phyloP scores from a whole-genome alignment of 2,113 vertebrate genomes.

The Tursiops truncatus region DNA sequence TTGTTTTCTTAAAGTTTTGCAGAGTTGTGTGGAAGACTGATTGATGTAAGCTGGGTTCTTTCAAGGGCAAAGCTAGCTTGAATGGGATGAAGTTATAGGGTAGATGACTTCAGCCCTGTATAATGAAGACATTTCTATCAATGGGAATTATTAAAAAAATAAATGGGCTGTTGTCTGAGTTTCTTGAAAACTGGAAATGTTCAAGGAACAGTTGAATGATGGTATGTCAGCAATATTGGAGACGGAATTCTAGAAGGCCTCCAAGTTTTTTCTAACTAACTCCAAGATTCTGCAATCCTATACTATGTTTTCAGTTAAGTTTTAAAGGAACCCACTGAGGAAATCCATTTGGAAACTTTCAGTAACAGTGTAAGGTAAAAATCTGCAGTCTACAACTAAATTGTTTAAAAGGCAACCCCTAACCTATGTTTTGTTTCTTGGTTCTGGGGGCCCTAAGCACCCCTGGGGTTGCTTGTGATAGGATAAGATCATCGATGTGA shows the following conservation, averaged over 20 bases:
- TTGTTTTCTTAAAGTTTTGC: background rate
- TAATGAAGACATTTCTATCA: constrained; percentile 35
- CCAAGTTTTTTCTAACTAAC: constrained; percentile 36
- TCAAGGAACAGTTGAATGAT: constrained; percentile 35
- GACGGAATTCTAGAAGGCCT: constrained; percentile 43
- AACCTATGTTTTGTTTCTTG: constrained; percentile 24
- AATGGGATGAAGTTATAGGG: background rate
- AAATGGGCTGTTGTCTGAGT: constrained; percentile 22
- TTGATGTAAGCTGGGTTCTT: background rate
- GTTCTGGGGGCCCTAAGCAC: background rate
- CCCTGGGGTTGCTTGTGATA: background rate
- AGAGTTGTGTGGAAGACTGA: background rate
- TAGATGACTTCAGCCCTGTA: background rate
- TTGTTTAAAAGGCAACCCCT: constrained; percentile 23
- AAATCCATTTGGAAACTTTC: constrained; percentile 39
- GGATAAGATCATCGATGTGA: background rate
- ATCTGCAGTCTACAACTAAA: constrained; percentile 21
- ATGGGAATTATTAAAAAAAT: constrained; percentile 24
- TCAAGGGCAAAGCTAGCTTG: background rate
- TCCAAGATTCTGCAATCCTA: background rate
- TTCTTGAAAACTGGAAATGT: constrained; percentile 54
- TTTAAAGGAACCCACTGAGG: constrained; percentile 36
- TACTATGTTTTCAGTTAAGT: constrained; percentile 40
- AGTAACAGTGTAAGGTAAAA: constrained; percentile 37
- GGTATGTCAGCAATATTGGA: constrained; percentile 33